Evolutionary conservation across 2,113 vertebrate species (phyloP).

Genomic region (Lamprotornis superbus): DNA sequence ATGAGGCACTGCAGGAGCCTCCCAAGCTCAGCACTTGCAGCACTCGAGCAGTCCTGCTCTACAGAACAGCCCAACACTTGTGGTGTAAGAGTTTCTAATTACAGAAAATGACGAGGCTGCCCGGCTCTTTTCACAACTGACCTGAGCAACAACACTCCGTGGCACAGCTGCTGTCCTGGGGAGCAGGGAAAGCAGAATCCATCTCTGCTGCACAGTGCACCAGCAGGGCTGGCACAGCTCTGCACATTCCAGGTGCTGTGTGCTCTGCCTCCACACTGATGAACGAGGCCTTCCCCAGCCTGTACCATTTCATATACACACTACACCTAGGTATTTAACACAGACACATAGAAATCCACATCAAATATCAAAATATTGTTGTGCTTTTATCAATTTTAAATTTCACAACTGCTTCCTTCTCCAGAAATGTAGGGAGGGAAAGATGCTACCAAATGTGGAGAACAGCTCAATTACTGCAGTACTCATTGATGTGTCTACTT

Average conservation of each 20-base stretch:
- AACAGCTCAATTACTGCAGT: neutral
- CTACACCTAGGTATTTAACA: too few relatives aligned
- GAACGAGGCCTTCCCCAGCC: neutral
- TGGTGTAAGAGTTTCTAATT: neutral
- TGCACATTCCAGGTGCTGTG: fast-evolving
- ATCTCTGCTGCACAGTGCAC: neutral
- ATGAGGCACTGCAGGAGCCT: neutral
- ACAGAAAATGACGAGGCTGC: fast-evolving
- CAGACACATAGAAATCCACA: neutral
- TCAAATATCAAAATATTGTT: neutral
- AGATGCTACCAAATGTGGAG: neutral
- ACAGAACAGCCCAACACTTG: neutral
- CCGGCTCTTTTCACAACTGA: neutral
- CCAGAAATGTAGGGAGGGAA: neutral
- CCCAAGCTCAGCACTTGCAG: neutral
- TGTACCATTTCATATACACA: neutral
- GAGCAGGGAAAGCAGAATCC: neutral
- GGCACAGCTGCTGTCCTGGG: neutral
- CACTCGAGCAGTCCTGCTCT: neutral
- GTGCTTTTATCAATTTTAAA: neutral
- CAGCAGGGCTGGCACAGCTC: neutral
- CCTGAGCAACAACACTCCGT: neutral
- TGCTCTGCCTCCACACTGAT: neutral
- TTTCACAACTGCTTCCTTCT: neutral
- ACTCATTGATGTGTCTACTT: neutral